Evolutionary conservation across 2,797 vertebrate species (phyloP).

Genomic region (Darevskia mixta): DNA sequence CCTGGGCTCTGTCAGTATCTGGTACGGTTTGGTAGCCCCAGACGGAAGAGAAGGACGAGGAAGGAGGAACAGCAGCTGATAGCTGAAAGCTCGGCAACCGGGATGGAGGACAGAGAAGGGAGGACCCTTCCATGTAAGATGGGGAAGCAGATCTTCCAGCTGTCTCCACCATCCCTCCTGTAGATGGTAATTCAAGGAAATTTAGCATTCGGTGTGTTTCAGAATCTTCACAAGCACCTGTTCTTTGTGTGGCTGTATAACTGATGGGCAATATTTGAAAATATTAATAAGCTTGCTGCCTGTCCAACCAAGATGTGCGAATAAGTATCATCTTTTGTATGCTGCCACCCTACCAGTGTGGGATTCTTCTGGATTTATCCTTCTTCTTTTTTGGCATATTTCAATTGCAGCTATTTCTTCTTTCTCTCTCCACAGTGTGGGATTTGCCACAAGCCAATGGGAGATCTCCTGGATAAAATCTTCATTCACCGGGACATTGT

Average conservation of each 20-base stretch:
- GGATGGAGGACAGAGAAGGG: no score
- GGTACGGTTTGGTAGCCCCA: no score
- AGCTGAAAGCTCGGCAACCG: no score
- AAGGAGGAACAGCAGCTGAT: no score
- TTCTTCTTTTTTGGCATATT: background rate
- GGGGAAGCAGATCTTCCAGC: no score
- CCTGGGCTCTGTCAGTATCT: no score
- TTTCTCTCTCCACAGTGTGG: slow-evolving; percentile 84
- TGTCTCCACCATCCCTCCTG: no score
- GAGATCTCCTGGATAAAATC: slow-evolving; percentile 90
- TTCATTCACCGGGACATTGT: slow-evolving; percentile 90
- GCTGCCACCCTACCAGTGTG: background rate
- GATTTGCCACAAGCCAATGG: slow-evolving; percentile 90
- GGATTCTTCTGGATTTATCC: background rate
- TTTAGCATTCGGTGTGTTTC: background rate
- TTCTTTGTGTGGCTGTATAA: background rate
- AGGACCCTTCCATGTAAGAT: no score
- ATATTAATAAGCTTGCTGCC: background rate
- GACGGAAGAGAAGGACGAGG: no score
- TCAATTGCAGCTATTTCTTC: background rate
- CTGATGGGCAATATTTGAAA: background rate
- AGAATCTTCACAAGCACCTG: background rate
- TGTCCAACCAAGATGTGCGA: background rate
- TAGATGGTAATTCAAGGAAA: background rate
- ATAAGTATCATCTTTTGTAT: rapidly evolving